These are phyloP conservation scores for Saguinus midas DNA, from an alignment of 2,113 vertebrate species.

Conservation along the genomic window DNA sequence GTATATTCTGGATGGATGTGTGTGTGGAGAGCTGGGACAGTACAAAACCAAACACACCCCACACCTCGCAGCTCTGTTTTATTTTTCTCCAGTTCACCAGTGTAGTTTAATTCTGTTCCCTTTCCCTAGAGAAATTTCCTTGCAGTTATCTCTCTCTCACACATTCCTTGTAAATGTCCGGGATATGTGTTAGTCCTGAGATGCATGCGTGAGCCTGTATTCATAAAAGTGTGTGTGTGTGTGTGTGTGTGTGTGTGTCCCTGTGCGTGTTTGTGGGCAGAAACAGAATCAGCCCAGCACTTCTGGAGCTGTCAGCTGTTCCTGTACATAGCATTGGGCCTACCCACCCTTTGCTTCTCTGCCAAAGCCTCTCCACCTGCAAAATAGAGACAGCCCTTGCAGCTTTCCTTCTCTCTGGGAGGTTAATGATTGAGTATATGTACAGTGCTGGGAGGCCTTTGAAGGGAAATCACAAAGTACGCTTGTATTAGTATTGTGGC, in stretches of 20 bases:
- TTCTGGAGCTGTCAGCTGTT: fast-evolving
- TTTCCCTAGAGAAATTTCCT: not conserved
- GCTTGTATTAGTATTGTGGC: not conserved
- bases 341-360: fast-evolving
- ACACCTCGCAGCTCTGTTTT: fast-evolving
- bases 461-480: not conserved
- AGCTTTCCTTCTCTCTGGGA: not conserved
- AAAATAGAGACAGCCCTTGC: fast-evolving
- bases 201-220: not conserved
- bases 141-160: fast-evolving
- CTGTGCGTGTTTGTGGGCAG: fast-evolving
- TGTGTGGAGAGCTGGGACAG: fast-evolving
- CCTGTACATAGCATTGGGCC: fast-evolving
- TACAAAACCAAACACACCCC: not conserved
- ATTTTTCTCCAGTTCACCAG: fast-evolving
- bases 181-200: fast-evolving
- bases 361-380: fast-evolving
- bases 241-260: fast-evolving
- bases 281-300: fast-evolving
- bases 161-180: fast-evolving
- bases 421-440: not conserved
- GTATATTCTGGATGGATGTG: fast-evolving
- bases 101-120: not conserved
- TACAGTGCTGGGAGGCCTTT: not conserved
- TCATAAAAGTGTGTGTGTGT: not conserved